Evolutionary conservation across 2,113 vertebrate genomes (phyloP).

Genomic region (Paramisgurnus dabryanus): DNA sequence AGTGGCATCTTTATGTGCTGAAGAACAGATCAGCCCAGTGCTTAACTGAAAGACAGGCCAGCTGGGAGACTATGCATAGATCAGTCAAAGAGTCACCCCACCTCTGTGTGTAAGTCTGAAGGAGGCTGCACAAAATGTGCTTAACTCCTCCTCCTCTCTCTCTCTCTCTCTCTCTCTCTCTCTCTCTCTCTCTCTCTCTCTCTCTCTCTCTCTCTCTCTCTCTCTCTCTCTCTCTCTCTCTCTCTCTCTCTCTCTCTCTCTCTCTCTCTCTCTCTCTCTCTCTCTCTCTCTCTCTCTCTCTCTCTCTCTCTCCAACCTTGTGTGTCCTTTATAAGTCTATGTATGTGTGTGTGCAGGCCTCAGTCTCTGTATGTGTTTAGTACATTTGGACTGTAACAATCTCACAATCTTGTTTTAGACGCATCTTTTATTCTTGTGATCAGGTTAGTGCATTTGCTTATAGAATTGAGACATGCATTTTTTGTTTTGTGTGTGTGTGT

Average conservation of each 20-base stretch:
- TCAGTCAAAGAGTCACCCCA: slow-evolving; percentile 42
- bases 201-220: slow-evolving; percentile 15
- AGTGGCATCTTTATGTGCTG: slow-evolving; percentile 53
- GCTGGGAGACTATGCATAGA: slow-evolving; percentile 51
- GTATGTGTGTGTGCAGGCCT: slow-evolving; percentile 24
- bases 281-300: slow-evolving; percentile 13
- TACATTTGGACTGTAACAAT: slow-evolving; percentile 1
- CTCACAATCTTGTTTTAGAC: slow-evolving; percentile 2
- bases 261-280: slow-evolving; percentile 5
- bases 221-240: slow-evolving; percentile 5
- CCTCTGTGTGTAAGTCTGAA: slow-evolving; percentile 29
- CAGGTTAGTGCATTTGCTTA: slow-evolving; percentile 28
- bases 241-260: slow-evolving; percentile 3
- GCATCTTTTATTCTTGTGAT: slow-evolving; percentile 15
- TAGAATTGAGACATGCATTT: not conserved
- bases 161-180: slow-evolving; percentile 2
- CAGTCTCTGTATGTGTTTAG: slow-evolving; percentile 17
- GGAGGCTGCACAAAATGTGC: slow-evolving; percentile 9
- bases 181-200: slow-evolving; percentile 6
- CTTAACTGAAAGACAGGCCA: slow-evolving; percentile 52
- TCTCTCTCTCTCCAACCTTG: slow-evolving; percentile 9
- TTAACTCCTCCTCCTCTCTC: slow-evolving; percentile 36
- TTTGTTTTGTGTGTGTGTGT: not conserved
- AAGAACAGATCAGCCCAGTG: slow-evolving; percentile 42
- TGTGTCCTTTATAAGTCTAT: not conserved